phyloP scores from a whole-genome alignment of 92 coral and sea anemone species.

The Bergia sp. region DNA sequence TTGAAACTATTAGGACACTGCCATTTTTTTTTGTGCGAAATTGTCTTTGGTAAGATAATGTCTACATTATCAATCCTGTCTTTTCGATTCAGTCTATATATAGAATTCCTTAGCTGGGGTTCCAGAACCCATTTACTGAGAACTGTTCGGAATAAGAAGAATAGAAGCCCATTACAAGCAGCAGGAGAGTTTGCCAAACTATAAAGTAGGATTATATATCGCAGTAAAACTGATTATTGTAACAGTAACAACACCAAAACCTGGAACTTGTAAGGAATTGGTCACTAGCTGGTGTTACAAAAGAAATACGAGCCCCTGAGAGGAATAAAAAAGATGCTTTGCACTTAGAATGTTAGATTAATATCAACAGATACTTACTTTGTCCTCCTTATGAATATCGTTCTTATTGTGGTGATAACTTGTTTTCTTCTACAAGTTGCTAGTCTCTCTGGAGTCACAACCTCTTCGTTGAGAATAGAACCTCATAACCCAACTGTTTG shows the following conservation, averaged over 20 bases:
- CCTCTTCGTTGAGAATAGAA: neutral
- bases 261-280: neutral
- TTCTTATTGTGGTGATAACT: neutral
- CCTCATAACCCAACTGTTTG: neutral
- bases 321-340: neutral
- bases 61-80: no score
- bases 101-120: neutral
- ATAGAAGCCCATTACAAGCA: no score
- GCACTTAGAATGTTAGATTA: neutral
- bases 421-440: neutral
- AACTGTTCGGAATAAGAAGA: neutral
- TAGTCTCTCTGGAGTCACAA: neutral
- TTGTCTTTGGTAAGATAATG: no score
- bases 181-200: no score
- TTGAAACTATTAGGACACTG: no score
- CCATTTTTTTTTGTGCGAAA: no score
- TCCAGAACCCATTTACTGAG: no score
- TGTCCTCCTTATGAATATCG: neutral
- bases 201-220: no score
- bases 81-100: no score
- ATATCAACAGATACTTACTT: neutral
- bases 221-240: no score
- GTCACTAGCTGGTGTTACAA: neutral
- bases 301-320: no score
- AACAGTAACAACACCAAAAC: neutral